Base-by-base conservation (phyloP, 2,797 vertebrate species). In the Macropus fuliginosus region DNA sequence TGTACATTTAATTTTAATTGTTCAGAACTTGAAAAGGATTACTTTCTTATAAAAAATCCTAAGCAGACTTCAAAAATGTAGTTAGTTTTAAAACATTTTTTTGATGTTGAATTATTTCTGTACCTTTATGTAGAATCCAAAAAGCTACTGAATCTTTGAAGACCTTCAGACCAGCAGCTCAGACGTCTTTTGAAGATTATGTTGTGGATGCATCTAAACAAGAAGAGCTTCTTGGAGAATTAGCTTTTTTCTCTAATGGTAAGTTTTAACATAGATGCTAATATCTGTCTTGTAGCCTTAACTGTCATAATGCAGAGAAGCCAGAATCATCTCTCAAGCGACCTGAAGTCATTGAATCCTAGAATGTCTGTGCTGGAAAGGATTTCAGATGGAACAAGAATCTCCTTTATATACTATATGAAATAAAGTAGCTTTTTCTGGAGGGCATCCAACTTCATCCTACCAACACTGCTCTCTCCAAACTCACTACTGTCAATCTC, bases 101-200 rank as follows among this genome's bases (percentile, higher is more conserved):
- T 94, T 90, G 91, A 62, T 66, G 2, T 91, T 55, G 34, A 96
- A 92, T 31, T 50, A 0, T 96, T 87, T 46, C 81, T 9, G 28
- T 55, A 0, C 97, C 29, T 91, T n/a, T 92, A 96, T 98, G 93
- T 97, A 99, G 99, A 98, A 99, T 99, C 98, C 99, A 99, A 95
- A 99, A 99, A 98, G 99, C 99, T 92, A 99, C 99, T 0, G 99
- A 99, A 93, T 99, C 99, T 59, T 98, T 99, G 97, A 99, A 98
- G 98, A 99, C 98, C 91, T 99, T 99, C 98, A 99, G 99, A 93
- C 99, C 99, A 4, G 99, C 99, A 28, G 99, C 99, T 31, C 99
- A 99, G 98, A 98, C 99, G 55, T 99, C 99, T 96, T 99, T 99
- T 98, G 99, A 99, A 96, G 99, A 99, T 96, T 99, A 99, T 98